Evolutionary conservation across 2,113 vertebrate species (phyloP), one percentile per base, ranked within the genome.

Genomic region (Burhinus oedicnemus): DNA sequence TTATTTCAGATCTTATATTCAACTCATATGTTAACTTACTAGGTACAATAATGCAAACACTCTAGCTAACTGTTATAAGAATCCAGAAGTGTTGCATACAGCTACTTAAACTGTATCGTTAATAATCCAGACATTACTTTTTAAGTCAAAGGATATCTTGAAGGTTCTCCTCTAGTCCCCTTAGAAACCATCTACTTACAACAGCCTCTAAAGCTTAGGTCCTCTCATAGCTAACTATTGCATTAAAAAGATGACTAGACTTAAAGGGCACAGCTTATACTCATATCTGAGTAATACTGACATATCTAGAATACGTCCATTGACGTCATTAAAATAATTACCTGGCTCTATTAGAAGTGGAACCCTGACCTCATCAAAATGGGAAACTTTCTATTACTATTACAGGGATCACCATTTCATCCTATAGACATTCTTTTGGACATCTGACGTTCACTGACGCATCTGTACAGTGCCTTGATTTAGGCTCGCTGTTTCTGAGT

Each of bases 291-390:
- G 30, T 79, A 87, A 72, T 7, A 76, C 20, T 52, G 38, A 36
- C 22, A 6, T 7, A 93, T 6, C 23, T 60, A 76, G 27, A 84
- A 55, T 25, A 27, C 22, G 8, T 21, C 30, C 10, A 25, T 0
- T 82, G 20, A 58, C 45, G 91, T 93, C 15, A 75, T 55, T 69
- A 84, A 62, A 93, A 54, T 58, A 75, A 74, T 80, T 75, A 89
- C 16, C 36, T 65, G 18, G 5, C 29, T 80, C 20, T 61, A 74
- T 22, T 13, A 89, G 69, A 82, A 87, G 45, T 38, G 9, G 27
- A 95, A 92, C 8, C 27, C 30, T 61, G 40, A 90, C 25, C 22
- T 10, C 4, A 4, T 5, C 19, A 91, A 89, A 95, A 54, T 5
- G 16, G 36, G 23, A 68, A 44, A 32, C 47, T 81, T 88, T 20